Percentiles rank a stretch among this genome's conserved stretches.
Conservation (phyloP, 2,888 invertebrate genomes). For the Oscheius sp. region DNA sequence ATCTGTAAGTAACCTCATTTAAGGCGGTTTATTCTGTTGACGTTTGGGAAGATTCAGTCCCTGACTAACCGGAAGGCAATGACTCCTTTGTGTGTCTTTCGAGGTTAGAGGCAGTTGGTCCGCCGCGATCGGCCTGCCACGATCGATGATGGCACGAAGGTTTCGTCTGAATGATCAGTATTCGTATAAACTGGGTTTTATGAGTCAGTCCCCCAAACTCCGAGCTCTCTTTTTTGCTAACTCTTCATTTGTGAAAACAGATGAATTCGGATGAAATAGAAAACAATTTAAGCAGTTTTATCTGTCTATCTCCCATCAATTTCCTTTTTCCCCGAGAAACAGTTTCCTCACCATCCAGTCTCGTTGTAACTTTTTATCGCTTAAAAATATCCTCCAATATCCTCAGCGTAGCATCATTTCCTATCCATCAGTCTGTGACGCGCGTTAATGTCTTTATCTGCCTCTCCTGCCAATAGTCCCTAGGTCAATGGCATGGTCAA, state of each 20-base stretch:
- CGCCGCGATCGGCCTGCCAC: slow-evolving; percentile 22
- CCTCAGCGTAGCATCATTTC: too few relatives aligned
- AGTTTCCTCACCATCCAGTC: neutral
- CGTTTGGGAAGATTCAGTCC: neutral
- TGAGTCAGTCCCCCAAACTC: too few relatives aligned
- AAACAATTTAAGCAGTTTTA: neutral
- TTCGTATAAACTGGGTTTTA: too few relatives aligned
- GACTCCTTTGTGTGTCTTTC: slow-evolving; percentile 29
- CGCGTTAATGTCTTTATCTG: too few relatives aligned
- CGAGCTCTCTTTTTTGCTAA: too few relatives aligned
- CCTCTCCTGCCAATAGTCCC: too few relatives aligned
- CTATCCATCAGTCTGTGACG: too few relatives aligned
- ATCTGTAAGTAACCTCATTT: neutral
- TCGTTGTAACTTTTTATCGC: neutral
- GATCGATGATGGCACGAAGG: slow-evolving; percentile 26
- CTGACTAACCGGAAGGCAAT: slow-evolving; percentile 6
- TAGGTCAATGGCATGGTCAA: too few relatives aligned
- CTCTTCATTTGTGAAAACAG: too few relatives aligned
- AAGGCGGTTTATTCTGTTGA: neutral
- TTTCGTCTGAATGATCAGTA: slow-evolving; percentile 20
- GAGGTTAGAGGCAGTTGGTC: slow-evolving; percentile 30
- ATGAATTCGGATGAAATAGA: neutral
- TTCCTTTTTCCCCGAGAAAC: neutral
- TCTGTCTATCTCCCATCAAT: too few relatives aligned
- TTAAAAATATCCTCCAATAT: neutral